phyloP scores from a whole-genome alignment of 2,797 vertebrate genomes.

The Xiphorhynchus erythropygius region DNA sequence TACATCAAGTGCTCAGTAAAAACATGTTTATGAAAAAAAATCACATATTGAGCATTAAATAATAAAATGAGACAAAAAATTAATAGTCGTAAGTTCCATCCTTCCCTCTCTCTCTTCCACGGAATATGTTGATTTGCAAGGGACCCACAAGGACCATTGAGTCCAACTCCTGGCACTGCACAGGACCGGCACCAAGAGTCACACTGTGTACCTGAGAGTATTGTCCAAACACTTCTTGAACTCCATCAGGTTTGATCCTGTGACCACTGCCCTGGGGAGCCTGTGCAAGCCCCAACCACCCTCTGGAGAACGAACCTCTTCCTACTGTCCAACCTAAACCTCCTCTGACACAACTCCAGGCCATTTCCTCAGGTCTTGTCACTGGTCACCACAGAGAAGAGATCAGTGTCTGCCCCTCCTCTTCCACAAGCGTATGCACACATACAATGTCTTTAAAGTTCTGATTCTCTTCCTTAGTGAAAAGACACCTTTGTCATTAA shows the following conservation, averaged over 20 bases:
- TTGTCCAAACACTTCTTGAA: no score
- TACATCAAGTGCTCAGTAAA: rapidly evolving
- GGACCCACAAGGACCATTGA: no score
- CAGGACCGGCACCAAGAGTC: not conserved
- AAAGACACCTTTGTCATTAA: not conserved
- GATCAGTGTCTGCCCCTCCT: not conserved
- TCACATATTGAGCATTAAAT: not conserved
- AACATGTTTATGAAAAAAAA: not conserved
- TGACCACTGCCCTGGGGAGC: not conserved
- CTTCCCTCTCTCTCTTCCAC: not conserved
- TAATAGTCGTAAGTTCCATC: not conserved
- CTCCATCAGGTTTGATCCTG: not conserved
- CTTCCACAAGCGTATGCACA: rapidly evolving
- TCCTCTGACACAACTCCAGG: not conserved
- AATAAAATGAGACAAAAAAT: not conserved
- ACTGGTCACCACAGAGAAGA: not conserved
- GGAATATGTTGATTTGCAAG: not conserved
- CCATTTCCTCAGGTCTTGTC: not conserved
- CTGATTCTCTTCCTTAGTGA: not conserved
- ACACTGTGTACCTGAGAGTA: not conserved
- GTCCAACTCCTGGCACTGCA: not conserved
- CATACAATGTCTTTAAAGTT: not conserved
- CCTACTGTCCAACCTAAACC: not conserved
- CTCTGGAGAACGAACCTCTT: not conserved
- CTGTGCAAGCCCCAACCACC: not conserved